These are phyloP conservation scores for Arvicanthis niloticus DNA, from an alignment of 2,113 vertebrate species.

Conservation along the genomic window DNA sequence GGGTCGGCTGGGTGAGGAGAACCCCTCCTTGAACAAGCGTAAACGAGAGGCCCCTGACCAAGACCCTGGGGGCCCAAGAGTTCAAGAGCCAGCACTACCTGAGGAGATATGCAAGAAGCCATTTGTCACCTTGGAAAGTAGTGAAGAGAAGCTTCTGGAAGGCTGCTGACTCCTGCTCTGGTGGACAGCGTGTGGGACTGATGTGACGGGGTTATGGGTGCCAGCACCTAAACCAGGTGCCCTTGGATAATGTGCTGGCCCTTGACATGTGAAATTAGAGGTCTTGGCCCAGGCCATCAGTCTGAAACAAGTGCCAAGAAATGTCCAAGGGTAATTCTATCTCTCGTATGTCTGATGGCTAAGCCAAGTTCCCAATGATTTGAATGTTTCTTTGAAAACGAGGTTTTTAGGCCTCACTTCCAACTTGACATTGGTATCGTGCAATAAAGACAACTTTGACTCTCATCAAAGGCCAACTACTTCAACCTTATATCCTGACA, in stretches of 20 bases:
- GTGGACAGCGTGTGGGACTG: background rate
- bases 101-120: conserved; percentile 85
- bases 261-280: conserved; percentile 9
- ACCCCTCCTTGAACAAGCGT: conserved; percentile 91
- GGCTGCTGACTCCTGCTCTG: conserved; percentile 64
- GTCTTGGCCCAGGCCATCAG: background rate
- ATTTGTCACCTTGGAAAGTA: conserved; percentile 79
- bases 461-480: background rate
- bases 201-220: background rate
- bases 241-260: conserved; percentile 7
- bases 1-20: conserved; percentile 90
- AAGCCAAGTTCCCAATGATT: background rate
- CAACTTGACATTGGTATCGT: conserved; percentile 64
- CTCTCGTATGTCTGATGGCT: conserved; percentile 16
- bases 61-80: conserved; percentile 72
- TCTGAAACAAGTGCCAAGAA: background rate
- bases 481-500: conserved; percentile 32
- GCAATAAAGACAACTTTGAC: conserved; percentile 73
- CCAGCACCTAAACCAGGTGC: conserved; percentile 1
- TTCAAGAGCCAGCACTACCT: conserved; percentile 72
- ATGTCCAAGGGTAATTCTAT: background rate
- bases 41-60: conserved; percentile 89
- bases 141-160: conserved; percentile 65
- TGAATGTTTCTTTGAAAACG: conserved; percentile 62
- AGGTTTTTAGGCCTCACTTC: conserved; percentile 47